Evolutionary conservation across 2,113 vertebrate genomes (phyloP).

Genomic region (Oostethus manadensis): DNA sequence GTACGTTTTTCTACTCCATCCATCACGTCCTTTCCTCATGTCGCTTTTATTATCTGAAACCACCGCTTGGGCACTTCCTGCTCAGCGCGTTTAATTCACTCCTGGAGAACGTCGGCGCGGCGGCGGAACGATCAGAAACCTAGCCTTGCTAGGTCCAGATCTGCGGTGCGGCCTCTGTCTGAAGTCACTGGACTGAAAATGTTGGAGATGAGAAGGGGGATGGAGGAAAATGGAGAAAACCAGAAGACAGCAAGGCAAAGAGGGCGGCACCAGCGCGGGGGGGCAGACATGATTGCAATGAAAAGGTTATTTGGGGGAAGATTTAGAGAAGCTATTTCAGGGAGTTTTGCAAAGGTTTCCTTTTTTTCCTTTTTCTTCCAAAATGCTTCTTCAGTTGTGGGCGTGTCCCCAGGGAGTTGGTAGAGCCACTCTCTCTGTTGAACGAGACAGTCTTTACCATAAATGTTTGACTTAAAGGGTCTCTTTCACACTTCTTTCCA

Average conservation of each 20-base stretch:
- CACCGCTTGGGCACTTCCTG: constrained; percentile 10
- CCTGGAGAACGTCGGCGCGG: constrained; percentile 2
- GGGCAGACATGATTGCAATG: constrained; percentile 13
- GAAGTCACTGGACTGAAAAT: constrained; percentile 59
- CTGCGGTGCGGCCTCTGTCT: constrained; percentile 41
- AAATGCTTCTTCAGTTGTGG: too few relatives aligned
- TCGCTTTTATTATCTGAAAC: constrained; percentile 27
- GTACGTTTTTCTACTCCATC: background rate
- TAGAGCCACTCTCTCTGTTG: too few relatives aligned
- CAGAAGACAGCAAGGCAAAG: constrained; percentile 8
- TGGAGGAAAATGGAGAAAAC: background rate
- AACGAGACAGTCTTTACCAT: too few relatives aligned
- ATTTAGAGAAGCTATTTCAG: constrained; percentile 17
- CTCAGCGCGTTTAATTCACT: constrained; percentile 29
- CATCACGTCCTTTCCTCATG: constrained; percentile 2
- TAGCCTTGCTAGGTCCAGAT: constrained; percentile 20
- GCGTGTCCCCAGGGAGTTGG: too few relatives aligned
- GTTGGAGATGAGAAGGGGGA: constrained; percentile 40
- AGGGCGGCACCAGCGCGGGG: background rate
- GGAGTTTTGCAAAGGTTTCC: constrained; percentile 1
- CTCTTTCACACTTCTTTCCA: too few relatives aligned
- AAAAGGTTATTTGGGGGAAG: constrained; percentile 31
- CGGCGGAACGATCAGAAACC: constrained; percentile 20
- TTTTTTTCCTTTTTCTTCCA: too few relatives aligned
- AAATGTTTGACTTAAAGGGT: too few relatives aligned